Base-by-base conservation (phyloP, 2,888 invertebrate species). In the Parnassius orleans region DNA sequence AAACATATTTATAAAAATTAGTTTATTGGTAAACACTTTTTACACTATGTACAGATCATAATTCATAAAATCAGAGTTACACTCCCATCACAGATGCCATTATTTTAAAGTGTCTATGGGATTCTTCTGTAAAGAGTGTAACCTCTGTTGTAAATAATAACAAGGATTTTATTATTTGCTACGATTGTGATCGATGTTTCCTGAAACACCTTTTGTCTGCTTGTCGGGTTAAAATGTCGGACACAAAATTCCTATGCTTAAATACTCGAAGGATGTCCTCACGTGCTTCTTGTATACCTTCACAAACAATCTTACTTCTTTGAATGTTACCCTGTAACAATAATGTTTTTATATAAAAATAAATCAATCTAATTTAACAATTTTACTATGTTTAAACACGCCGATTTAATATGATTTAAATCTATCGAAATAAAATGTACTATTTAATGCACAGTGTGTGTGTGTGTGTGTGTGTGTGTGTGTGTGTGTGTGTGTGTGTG, bases 121-220 rank as follows among this genome's bases (percentile, higher is more conserved):
- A 56, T 55, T 55, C 14, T 55, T 55, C 11, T 42, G 15, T 47
- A 52, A 47, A 47, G 53, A 48, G 9, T n/a, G 43, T 44, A 55
- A 24, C 33, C 41, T 46, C 11, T 46, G 5, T 53, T 41, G n/a
- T 24, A 43, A 41, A 48, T 10, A 56, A 51, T n/a, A 53, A 24
- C 71, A 77, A 7, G 53, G 64, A 77, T 10, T 53, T 65, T 65
- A 53, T 64, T 67, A 51, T 71, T 41, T 72, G 86, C 85, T 90
- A 92, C 75, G 91, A 91, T 69, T 92, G 90, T 72, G 96, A 96
- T 66, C 98, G 96, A 72, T 97, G 95, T 86, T 98, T 98, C 81
- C 98, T 97, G 80, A 97, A 96, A 78, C 97, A 96, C 68, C 98
- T 92, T 87, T 98, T 98, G 80, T 97, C 98, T 69, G 97, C 96